phyloP scores from a whole-genome alignment of 2,113 vertebrate genomes.

The Clupea harengus region DNA sequence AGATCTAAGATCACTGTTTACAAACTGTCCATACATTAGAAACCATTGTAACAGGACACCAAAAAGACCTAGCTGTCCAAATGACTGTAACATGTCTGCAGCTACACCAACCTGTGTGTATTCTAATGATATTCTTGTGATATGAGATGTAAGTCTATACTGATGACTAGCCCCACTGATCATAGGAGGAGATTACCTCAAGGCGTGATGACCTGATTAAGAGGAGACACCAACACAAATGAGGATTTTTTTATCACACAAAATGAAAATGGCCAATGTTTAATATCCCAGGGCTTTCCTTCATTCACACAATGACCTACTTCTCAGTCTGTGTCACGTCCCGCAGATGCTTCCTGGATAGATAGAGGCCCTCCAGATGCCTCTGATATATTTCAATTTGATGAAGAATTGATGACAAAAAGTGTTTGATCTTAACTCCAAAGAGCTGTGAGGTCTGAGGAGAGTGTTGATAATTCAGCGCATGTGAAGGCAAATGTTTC shows the following conservation, averaged over 20 bases:
- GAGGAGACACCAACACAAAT: background rate
- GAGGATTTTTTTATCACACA: background rate
- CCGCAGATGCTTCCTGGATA: background rate
- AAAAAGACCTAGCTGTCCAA: too few relatives aligned
- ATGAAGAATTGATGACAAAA: constrained; percentile 3
- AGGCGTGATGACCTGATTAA: background rate
- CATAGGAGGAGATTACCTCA: background rate
- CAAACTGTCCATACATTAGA: too few relatives aligned
- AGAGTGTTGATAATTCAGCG: background rate
- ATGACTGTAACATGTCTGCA: too few relatives aligned
- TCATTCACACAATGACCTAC: background rate
- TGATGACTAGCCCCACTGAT: background rate
- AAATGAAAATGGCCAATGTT: background rate
- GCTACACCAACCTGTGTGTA: too few relatives aligned
- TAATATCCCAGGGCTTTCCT: background rate
- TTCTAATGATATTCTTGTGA: too few relatives aligned
- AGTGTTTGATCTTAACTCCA: background rate
- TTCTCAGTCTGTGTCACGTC: background rate
- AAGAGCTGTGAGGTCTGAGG: background rate
- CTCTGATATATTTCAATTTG: background rate
- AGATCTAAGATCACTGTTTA: too few relatives aligned
- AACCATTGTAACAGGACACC: too few relatives aligned
- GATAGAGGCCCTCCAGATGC: background rate
- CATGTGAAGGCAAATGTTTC: background rate
- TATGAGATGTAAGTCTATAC: too few relatives aligned